A percentile compares a stretch with the other conserved stretches of the same genome.
Evolutionary conservation across 2,113 vertebrate genomes (phyloP).

Genomic region (Pyrgilauda ruficollis): DNA sequence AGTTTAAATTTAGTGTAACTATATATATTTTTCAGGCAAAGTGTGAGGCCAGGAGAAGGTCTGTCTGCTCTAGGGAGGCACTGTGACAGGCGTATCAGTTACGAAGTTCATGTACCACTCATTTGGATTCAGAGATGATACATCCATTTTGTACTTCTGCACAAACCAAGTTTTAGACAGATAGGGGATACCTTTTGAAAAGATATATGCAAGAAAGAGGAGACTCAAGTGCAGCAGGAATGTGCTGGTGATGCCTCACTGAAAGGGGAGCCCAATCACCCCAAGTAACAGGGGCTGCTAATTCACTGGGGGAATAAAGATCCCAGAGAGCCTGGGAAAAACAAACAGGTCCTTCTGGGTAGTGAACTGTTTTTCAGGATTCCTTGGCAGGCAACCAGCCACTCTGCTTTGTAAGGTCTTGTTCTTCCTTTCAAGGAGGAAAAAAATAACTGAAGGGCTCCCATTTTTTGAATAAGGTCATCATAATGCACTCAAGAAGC

Average conservation of each 20-base stretch:
- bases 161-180: neutral
- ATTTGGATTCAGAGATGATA: neutral
- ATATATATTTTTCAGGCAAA: neutral
- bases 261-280: neutral
- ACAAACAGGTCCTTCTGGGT: conserved; percentile 65
- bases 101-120: neutral
- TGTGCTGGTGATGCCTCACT: neutral
- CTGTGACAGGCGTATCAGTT: neutral
- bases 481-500: conserved; percentile 14
- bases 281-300: conserved; percentile 33
- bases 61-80: neutral
- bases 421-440: conserved; percentile 38
- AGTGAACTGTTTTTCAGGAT: conserved; percentile 64
- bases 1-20: neutral
- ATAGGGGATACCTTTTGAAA: neutral
- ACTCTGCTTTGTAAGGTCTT: conserved; percentile 51
- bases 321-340: conserved; percentile 66
- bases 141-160: neutral
- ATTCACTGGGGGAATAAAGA: conserved; percentile 43
- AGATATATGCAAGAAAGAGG: neutral
- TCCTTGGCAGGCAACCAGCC: conserved; percentile 64
- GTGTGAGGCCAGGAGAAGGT: neutral
- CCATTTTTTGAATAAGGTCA: conserved; percentile 32
- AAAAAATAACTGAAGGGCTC: conserved; percentile 40
- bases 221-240: neutral